Conservation (phyloP, 1,140 invertebrate species). For the Drosophila biarmipes region DNA sequence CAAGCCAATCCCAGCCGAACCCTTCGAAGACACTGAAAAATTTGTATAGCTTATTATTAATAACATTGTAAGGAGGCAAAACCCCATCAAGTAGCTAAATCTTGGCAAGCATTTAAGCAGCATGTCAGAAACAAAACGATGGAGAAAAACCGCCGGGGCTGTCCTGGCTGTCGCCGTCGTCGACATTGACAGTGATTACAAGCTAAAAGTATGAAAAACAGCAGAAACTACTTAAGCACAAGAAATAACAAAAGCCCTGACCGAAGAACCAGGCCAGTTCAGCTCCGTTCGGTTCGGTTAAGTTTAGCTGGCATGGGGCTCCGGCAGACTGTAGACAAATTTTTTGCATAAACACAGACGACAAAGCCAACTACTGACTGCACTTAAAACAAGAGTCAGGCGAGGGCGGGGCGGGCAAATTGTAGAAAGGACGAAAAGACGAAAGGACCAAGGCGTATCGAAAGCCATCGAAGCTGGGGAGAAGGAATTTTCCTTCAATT, state of each 20-base stretch:
- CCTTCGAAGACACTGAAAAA: constrained; percentile 71
- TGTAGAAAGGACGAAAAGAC: constrained; percentile 7
- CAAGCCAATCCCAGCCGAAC: constrained; percentile 16
- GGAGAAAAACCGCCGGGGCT: constrained; percentile 33
- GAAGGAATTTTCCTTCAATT: constrained; percentile 66
- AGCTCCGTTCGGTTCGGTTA: constrained; percentile 4
- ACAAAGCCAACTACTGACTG: constrained; percentile 79
- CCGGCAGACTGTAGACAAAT: constrained; percentile 67
- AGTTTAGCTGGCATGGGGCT: not conserved
- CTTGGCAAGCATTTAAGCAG: constrained; percentile 81
- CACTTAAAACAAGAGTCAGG: constrained; percentile 76
- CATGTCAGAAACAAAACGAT: constrained; percentile 78
- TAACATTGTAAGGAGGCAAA: constrained; percentile 79
- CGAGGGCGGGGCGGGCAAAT: too few relatives aligned
- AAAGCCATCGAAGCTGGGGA: constrained; percentile 60
- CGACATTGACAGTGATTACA: constrained; percentile 84
- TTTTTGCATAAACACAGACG: constrained; percentile 83
- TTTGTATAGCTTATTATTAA: constrained; percentile 84
- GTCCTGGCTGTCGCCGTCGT: constrained; percentile 42
- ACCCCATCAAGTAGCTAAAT: constrained; percentile 79
- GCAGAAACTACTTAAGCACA: constrained; percentile 82
- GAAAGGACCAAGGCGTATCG: constrained; percentile 53
- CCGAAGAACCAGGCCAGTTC: constrained; percentile 33
- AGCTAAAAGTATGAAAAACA: constrained; percentile 83
- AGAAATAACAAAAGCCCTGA: constrained; percentile 73